Base-by-base conservation (phyloP, 1,140 invertebrate species). In the Trigoniulus corallinus region DNA sequence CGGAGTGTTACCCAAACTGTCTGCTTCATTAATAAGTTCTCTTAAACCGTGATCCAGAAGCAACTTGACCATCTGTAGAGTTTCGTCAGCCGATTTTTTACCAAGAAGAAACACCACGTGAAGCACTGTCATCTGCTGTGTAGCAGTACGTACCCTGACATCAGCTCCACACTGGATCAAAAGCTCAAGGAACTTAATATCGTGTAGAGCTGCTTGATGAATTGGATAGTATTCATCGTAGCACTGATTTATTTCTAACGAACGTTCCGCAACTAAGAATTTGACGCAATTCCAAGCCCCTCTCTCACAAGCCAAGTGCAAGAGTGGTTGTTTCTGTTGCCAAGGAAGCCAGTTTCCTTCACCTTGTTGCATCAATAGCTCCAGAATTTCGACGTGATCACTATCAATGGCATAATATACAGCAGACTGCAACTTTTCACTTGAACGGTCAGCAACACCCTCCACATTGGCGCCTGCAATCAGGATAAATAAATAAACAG, bases 171-270 rank as follows among this genome's bases (percentile, higher is more conserved):
- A 68, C 52, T 62, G 68, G 37, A 81, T 78, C 20, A 81, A 64
- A 27, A 80, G 59, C 57, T 79, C 77, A 3, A 81, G 63, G 61
- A 81, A 81, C 54, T 76, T 74, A 27, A 73, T 69, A 54, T 80
- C 75, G 58, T 80, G 78, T 24, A 79, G 66, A 3, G 77, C 76
- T 1, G 79, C 79, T 58, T 81, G 78, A 61, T 82, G 80, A 47
- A 82, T 79, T 3, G 80, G 80, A 66, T 79, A 81, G 61, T 80
- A 81, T 67, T 82, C 80, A 60, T 82, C 80, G 65, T 78, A 81
- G 45, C 80, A 75, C 43, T 78, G 72, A 61, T 82, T 80, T 13
- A 82, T 78, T 64, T 82, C 79, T 55, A 81, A 78, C 24, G 74
- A 74, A 37, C 79, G 67, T 45, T 78, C 76, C 13, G 72, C 66